Evolutionary conservation across 2,888 invertebrate genomes (phyloP), one percentile per base, ranked within the genome.

Genomic region (Apotomis turbidana): DNA sequence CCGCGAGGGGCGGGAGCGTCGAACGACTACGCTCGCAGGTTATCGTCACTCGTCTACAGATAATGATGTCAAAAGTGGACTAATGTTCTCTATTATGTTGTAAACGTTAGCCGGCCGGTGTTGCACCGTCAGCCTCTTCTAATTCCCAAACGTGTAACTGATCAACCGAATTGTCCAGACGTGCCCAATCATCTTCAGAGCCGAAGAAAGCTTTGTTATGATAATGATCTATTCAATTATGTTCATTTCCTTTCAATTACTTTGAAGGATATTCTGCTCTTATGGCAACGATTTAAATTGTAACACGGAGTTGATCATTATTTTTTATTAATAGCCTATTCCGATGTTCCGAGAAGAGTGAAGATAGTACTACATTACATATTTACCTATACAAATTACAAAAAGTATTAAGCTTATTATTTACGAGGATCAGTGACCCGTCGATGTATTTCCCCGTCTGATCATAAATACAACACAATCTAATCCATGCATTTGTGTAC

Each of bases 41-140:
- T 93, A 93, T 93, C 93, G 93, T 90, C 84, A 89, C 85, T 86
- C 88, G 88, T 84, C 88, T 90, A 89, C 88, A 92, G 92, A 93
- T 93, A 93, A 92, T 93, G 91, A 93, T 92, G 92, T 92, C 93
- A 93, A 91, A 93, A 92, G 92, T 91, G 92, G 87, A 90, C 93
- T 92, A 92, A 92, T 91, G 89, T 86, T 90, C 89, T 87, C 87
- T 89, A 91, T 90, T 92, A 90, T 90, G 88, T 90, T 91, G 88
- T 91, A 89, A 91, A 91, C 85, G 87, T 82, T 85, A 79, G 41
- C 72, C 78, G 77, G 78, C 76, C 76, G 75, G 84, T 84, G 78
- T 82, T 87, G 87, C 85, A 84, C 78, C 80, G 84, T 84, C 86
- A 85, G 77, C 71, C 76, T 49, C 73, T 76, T 75, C 60, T 75